Evolutionary conservation across 1,140 invertebrate species (phyloP), one percentile per base, ranked within the genome.

Genomic region (Sinella curviseta): DNA sequence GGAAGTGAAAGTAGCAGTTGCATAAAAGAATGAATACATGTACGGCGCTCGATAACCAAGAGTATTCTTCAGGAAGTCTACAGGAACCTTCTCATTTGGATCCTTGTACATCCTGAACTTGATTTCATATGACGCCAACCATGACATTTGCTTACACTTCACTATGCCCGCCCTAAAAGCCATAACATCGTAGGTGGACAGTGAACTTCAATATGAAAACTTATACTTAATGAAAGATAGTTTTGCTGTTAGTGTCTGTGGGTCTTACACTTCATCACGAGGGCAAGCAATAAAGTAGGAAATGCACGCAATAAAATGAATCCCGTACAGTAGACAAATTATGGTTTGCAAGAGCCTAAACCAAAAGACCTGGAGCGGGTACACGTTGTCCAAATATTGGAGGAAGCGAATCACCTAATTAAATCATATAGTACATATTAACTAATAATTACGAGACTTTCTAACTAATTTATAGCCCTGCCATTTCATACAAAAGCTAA

Each of bases 291-390:
- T 26, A 8, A 31, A 1, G 31, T 79, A 83, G 35, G 65, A 60
- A 26, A 82, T 76, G 30, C 80, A 82, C 0, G 80, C 80, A 0
- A 83, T 33, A 24, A 74, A 74, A 76, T 83, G 82, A 20, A 76
- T 80, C 30, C 48, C 67, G 39, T 78, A 80, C 2, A 83, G 12
- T 0, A 83, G 55, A 14, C 74, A 39, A 16, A 80, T 20, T 17
- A 77, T 33, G 24, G 82, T 83, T 67, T 82, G 70, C 14, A 39
- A 30, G 1, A 83, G 16, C 4, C 82, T 60, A 17, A 80, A 77
- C n/a, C n/a, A n/a, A 74, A 83, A 80, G 12, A 83, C 17, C 28
- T 79, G 33, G 20, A 55, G 30, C 26, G 80, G 77, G 55, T 83
- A 65, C 1, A 35, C 1, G 74, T 83, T 79, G 14, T 78, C 82